Base-by-base conservation (phyloP, 2,888 invertebrate genomes). In the Cryptocephalus moraei region DNA sequence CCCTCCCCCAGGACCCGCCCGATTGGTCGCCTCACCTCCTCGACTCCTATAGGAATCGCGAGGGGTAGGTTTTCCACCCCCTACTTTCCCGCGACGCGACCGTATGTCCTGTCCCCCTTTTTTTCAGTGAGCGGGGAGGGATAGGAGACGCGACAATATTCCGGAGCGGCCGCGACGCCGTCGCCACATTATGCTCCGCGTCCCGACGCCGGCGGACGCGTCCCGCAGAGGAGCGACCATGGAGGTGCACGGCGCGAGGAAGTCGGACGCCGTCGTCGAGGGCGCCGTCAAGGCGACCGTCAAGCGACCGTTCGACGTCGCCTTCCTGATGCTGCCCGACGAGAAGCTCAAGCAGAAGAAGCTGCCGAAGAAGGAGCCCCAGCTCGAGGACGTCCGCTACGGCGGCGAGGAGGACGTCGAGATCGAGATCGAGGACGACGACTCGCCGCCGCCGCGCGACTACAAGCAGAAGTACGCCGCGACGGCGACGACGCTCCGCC, bases 271-370 rank as follows among this genome's bases (percentile, higher is more conserved):
- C 58, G 65, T 71, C 67, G 56, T 75, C 67, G 63, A 66, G 66
- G 55, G 56, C 48, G 66, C 64, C 12, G 67, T 67, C 10, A 40
- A 40, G 11, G 58, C 65, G n/a, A 66, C 53, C 31, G 75, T 57
- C 36, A 92, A 92, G 62, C 74, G 92, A 11, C 86, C 90, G 1
- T 92, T 92, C 65, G 91, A 92, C 66, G 91, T 92, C 9, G 91
- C 91, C 0, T 92, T 92, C 61, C 72, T 92, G 31, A 90, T 91
- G 77, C 83, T 88, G 68, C 90, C 90, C 1, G 90, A 91, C 64
- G 90, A 90, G 52, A 86, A 86, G 61, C 69, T 86, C 41, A 40
- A 40, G 14, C 77, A 74, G 62, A 68, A 75, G 33, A 65, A 77
- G 61, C 72, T 77, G 14, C 73, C 75, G 0, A 76, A 75, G 54